Base-by-base conservation (phyloP, 2,797 vertebrate species). In the Centroberyx gerrardi region DNA sequence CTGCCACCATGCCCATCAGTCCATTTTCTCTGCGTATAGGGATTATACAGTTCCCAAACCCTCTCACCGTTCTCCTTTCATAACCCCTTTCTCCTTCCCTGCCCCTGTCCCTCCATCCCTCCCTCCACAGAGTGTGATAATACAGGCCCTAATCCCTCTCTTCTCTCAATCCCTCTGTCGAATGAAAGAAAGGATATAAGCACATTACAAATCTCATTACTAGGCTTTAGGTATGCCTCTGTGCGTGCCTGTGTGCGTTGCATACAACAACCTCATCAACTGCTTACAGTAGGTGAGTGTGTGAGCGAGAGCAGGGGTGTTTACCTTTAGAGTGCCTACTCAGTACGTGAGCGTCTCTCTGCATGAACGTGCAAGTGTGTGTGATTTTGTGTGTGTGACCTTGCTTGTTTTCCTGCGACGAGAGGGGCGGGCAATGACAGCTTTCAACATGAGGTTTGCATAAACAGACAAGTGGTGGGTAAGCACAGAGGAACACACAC, bases 141-240 rank as follows among this genome's bases (percentile, higher is more conserved):
- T 93, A 86, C 90, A 85, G 91, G 60, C 83, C 22, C 87, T 95
- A 94, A 95, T 95, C 94, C 93, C 82, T 77, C 87, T 88, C 87
- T 89, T 90, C 90, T 91, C 88, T 90, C 93, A 90, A 92, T 95
- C 91, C 90, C 84, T 86, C 76, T 53, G 58, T 82, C 72, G 83
- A 93, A 93, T 92, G 90, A 94, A 93, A 94, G 88, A 91, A 92
- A 85, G 90, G 89, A 93, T 92, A 90, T 88, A 89, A 90, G 85
- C 91, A 93, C 90, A 91, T 94, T 93, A 94, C 93, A 95, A 93
- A 95, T 95, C 94, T 94, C 94, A 94, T 95, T 95, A 94, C 88
- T 81, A 83, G 87, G 92, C 85, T 93, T 94, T 94, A 89, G 89
- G 91, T 91, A 87, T 88, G 89, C 90, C 82, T 90, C 80, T 66